Conservation (phyloP, 2,797 vertebrate genomes). For the Mionectes olivaceus region DNA sequence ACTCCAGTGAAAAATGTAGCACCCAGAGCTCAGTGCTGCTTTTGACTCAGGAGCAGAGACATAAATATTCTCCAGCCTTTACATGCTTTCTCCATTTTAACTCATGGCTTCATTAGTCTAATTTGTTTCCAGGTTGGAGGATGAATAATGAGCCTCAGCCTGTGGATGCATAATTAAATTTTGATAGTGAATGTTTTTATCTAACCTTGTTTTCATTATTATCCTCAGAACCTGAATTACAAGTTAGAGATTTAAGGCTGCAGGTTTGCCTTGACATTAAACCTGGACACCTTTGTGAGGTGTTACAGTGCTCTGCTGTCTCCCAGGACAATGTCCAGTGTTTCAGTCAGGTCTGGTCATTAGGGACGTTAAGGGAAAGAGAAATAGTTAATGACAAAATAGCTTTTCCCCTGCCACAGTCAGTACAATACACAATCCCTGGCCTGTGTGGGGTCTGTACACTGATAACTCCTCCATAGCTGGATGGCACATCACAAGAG, state of each 20-base stretch:
- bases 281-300: neutral
- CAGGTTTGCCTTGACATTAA: neutral
- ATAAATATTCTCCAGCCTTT: conserved; percentile 33
- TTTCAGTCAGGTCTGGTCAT: neutral
- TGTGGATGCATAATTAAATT: conserved; percentile 62
- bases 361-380: neutral
- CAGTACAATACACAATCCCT: neutral
- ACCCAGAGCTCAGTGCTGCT: neutral
- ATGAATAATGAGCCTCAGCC: conserved; percentile 64
- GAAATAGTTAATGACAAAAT: neutral
- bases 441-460: neutral
- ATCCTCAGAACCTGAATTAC: conserved; percentile 25
- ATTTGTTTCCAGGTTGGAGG: conserved; percentile 64
- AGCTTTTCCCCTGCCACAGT: neutral
- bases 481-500: neutral
- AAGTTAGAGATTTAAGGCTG: neutral
- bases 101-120: conserved; percentile 58
- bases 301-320: neutral
- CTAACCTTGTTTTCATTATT: conserved; percentile 59
- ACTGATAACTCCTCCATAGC: neutral
- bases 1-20: neutral
- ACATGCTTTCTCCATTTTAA: conserved; percentile 47
- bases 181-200: conserved; percentile 57
- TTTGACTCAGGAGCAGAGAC: neutral
- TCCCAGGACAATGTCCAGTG: neutral